A percentile compares a stretch with the other conserved stretches of the same genome.
phyloP scores from a whole-genome alignment of 2,113 vertebrate genomes.

The Brachyhypopomus occidentalis region DNA sequence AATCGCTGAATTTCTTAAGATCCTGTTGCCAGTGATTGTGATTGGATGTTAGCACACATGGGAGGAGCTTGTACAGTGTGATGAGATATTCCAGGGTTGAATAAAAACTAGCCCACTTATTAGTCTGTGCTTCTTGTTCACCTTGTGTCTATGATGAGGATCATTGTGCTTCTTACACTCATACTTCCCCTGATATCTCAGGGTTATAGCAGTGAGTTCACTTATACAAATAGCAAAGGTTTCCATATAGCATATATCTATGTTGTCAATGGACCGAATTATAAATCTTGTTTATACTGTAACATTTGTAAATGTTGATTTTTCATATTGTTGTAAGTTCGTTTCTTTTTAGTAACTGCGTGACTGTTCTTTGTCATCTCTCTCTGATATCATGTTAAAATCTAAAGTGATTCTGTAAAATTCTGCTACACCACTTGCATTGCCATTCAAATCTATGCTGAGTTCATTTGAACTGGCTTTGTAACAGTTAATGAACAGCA shows the following conservation, averaged over 20 bases:
- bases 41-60: neutral
- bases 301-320: neutral
- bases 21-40: neutral
- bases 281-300: neutral
- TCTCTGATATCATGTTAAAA: neutral
- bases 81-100: neutral
- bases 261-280: neutral
- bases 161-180: conserved; percentile 58
- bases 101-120: conserved; percentile 58
- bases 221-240: neutral
- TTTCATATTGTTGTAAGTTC: neutral
- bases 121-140: conserved; percentile 30
- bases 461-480: too few relatives aligned
- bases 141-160: conserved; percentile 62
- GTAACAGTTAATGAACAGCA: too few relatives aligned
- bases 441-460: too few relatives aligned
- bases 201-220: conserved; percentile 70
- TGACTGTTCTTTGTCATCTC: neutral
- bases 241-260: neutral
- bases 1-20: neutral
- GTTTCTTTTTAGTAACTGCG: neutral
- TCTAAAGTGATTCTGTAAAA: too few relatives aligned
- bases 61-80: conserved; percentile 23
- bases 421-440: too few relatives aligned
- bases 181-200: conserved; percentile 60